These are phyloP conservation scores for Clarias laeviceps DNA, from an alignment of 2,797 vertebrate genomes.

Conservation along the genomic window DNA sequence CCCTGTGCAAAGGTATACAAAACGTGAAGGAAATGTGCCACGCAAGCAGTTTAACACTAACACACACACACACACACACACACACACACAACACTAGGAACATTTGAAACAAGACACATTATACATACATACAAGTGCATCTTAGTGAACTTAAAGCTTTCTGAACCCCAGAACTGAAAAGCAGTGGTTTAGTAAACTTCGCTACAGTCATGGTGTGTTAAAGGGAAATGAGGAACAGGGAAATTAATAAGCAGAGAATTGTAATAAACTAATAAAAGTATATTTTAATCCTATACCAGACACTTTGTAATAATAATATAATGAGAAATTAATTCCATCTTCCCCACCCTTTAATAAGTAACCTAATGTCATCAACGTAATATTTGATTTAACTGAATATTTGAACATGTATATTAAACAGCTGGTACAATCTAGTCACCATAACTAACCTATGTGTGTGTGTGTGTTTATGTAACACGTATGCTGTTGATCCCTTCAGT, in stretches of 20 bases:
- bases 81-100: not conserved
- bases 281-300: not conserved
- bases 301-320: too few species aligned
- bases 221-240: not conserved
- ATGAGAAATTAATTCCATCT: not conserved
- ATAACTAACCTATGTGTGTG: not conserved
- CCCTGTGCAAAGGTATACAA: conserved; percentile 22
- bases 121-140: not conserved
- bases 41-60: not conserved
- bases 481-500: not conserved
- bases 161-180: not conserved
- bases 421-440: not conserved
- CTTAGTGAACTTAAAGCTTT: not conserved
- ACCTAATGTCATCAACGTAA: too few species aligned
- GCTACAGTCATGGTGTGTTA: not conserved
- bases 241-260: not conserved
- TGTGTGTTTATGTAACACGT: not conserved
- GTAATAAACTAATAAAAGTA: not conserved
- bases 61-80: not conserved
- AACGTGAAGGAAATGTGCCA: too few species aligned
- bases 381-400: not conserved
- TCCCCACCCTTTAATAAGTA: not conserved
- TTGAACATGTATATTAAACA: not conserved
- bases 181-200: not conserved
- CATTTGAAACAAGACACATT: not conserved